Conservation (phyloP, 2,113 vertebrate species). For the Cyanistes caeruleus region DNA sequence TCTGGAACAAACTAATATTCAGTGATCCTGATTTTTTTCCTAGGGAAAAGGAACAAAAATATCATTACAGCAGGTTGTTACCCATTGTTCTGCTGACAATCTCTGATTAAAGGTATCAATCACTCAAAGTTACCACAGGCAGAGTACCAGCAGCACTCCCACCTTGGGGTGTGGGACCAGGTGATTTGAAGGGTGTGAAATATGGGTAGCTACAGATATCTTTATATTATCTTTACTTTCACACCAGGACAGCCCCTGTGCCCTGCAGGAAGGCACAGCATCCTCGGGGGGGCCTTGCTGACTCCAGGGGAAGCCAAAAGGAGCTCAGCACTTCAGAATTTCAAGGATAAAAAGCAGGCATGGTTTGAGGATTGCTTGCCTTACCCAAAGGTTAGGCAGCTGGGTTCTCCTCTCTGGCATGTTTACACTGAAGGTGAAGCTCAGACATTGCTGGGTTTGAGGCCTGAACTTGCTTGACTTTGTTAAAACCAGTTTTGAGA, state of each 20-base stretch:
- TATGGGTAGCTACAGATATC: not conserved
- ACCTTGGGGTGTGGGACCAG: not conserved
- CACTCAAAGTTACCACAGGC: not conserved
- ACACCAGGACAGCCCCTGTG: not conserved
- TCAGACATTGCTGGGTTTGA: not conserved
- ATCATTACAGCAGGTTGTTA: not conserved
- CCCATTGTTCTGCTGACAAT: not conserved
- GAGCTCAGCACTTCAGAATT: not conserved
- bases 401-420: not conserved
- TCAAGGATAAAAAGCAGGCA: not conserved
- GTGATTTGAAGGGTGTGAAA: not conserved
- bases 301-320: rapidly evolving
- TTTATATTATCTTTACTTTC: not conserved
- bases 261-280: not conserved
- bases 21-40: not conserved
- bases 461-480: not conserved
- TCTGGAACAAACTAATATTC: not conserved
- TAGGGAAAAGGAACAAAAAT: not conserved
- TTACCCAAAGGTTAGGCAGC: not conserved
- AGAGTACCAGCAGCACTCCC: not conserved
- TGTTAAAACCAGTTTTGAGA: not conserved
- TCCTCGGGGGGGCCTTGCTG: not conserved
- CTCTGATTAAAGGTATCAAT: not conserved
- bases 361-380: not conserved
- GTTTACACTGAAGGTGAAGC: not conserved